Evolutionary conservation across 2,113 vertebrate genomes (phyloP), one percentile per base, ranked within the genome.

Genomic region (Elaphurus davidianus): DNA sequence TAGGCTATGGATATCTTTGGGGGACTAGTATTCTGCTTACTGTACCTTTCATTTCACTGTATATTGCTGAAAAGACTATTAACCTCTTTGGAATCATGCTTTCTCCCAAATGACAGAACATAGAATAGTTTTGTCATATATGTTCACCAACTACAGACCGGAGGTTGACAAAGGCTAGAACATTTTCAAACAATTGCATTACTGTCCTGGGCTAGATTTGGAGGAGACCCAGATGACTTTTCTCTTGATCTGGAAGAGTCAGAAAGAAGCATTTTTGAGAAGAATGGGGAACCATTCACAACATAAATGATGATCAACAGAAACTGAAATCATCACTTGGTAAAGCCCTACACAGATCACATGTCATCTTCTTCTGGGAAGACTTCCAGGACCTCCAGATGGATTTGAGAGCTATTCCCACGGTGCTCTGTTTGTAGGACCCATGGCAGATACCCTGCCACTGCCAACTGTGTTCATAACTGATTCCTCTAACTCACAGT

Each of bases 251-350:
- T 79, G 28, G 12, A 86, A 82, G 33, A 91, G 17, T 88, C 11
- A 36, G 74, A 91, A 90, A 52, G 47, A 79, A 96, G 25, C 7
- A 82, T 62, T 76, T 97, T 97, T 94, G 33, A 36, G 85, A 91
- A 94, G 55, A 15, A 30, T 84, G 16, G 81, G 40, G 54, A 86
- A 54, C 6, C 36, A 60, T 76, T 74, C 15, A 36, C 6, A 82
- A 33, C 25, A 60, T 43, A 92, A 71, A 90, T 9, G 8, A 59
- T 67, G 30, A 33, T 33, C 59, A 62, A 79, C 16, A 95, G 43
- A 86, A 94, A 74, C 28, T 86, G 59, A 60, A 67, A 57, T 33
- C 43, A 79, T 93, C 27, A 36, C 33, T 54, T 57, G 62, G 30
- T 52, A 50, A 81, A 47, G 17, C 13, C 40, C 21, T 45, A 11